Percentiles rank a stretch among this genome's conserved stretches.
Conservation (phyloP, 2,888 invertebrate genomes). For the Imbricaverruca yamaguchii region DNA sequence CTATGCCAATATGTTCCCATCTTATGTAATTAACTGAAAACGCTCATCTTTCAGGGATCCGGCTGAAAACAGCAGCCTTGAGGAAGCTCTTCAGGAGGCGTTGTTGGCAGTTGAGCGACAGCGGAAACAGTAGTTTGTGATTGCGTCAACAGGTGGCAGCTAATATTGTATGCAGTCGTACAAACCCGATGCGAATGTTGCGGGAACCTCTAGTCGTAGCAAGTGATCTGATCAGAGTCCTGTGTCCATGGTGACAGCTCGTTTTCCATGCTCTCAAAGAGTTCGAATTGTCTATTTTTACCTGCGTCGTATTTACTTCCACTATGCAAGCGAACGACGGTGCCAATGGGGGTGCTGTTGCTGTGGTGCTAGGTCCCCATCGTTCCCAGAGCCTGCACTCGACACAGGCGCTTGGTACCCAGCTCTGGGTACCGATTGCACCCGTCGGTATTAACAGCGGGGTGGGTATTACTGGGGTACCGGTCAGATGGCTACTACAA, state of each 20-base stretch:
- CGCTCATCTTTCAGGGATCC: background rate
- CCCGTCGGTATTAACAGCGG: background rate
- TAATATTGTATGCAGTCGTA: conserved; percentile 13
- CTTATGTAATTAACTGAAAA: too few species aligned
- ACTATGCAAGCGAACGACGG: too few species aligned
- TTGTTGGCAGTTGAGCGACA: conserved; percentile 69
- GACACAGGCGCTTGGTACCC: background rate
- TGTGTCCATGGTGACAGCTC: background rate
- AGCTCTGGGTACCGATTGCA: background rate
- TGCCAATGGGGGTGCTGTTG: background rate
- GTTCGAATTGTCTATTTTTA: conserved; percentile 18
- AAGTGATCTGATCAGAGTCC: conserved; percentile 14
- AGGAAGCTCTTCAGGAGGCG: conserved; percentile 87
- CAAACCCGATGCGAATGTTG: background rate
- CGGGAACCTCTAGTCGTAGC: background rate
- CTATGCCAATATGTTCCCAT: too few species aligned
- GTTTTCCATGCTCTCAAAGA: conserved; percentile 19
- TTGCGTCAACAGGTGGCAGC: conserved; percentile 2
- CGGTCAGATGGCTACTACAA: background rate
- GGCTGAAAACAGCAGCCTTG: conserved; percentile 65
- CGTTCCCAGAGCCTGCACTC: background rate
- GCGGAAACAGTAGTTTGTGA: conserved; percentile 3
- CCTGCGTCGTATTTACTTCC: background rate
- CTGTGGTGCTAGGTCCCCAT: background rate
- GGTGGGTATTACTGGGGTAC: background rate